Evolutionary conservation across 2,888 invertebrate genomes (phyloP).

Genomic region (Drosophila affinis): DNA sequence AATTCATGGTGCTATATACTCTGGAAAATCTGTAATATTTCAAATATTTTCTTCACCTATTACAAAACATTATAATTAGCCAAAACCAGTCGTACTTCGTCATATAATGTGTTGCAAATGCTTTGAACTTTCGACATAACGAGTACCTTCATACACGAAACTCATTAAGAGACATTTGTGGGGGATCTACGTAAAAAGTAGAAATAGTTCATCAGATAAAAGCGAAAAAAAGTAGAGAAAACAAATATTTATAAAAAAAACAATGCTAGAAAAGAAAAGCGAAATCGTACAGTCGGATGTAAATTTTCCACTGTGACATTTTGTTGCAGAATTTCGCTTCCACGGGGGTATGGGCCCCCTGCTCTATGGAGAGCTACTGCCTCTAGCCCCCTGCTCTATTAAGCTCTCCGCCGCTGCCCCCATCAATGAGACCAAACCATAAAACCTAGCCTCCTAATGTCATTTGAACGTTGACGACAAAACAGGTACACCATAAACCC

Average conservation of each 20-base stretch:
- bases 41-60: not conserved
- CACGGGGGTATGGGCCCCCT: slow-evolving; percentile 1
- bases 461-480: slow-evolving; percentile 69
- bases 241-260: not conserved
- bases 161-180: slow-evolving; percentile 27
- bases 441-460: slow-evolving; percentile 76
- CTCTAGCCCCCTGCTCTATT: no score
- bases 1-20: no score
- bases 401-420: not conserved
- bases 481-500: slow-evolving; percentile 62
- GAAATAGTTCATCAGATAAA: slow-evolving; percentile 11
- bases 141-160: not conserved
- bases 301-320: slow-evolving; percentile 72
- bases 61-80: not conserved
- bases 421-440: slow-evolving; percentile 48
- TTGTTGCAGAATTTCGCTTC: slow-evolving; percentile 71
- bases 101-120: not conserved
- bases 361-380: not conserved
- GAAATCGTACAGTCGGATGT: slow-evolving; percentile 64
- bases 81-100: not conserved
- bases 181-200: slow-evolving; percentile 9
- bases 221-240: not conserved
- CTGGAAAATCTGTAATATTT: no score
- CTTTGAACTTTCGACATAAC: not conserved
- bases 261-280: slow-evolving; percentile 55